These are phyloP conservation scores for Ranitomeya imitator DNA, from an alignment of 2,113 vertebrate species.

Conservation along the genomic window DNA sequence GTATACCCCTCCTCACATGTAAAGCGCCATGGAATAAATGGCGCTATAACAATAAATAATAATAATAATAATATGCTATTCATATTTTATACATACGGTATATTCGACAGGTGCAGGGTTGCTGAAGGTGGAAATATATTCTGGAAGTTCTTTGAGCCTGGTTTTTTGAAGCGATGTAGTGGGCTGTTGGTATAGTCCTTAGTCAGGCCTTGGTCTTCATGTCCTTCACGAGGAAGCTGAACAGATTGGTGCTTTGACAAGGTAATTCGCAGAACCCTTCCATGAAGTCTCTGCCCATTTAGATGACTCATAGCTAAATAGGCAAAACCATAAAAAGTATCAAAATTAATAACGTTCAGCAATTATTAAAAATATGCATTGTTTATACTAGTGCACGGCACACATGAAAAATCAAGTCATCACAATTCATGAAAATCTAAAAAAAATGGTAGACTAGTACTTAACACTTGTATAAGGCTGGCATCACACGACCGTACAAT, in stretches of 20 bases:
- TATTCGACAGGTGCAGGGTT: slow-evolving; percentile 85
- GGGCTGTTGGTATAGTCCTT: slow-evolving; percentile 83
- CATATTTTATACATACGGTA: slow-evolving; percentile 78
- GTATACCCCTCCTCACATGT: too few relatives aligned
- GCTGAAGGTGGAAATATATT: slow-evolving; percentile 85
- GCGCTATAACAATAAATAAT: too few relatives aligned
- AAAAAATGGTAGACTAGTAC: not conserved
- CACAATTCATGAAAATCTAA: not conserved
- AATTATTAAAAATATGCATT: not conserved
- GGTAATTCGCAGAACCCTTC: slow-evolving; percentile 75
- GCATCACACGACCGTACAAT: too few relatives aligned
- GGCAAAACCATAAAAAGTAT: not conserved
- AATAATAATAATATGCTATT: too few relatives aligned
- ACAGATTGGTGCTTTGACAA: slow-evolving; percentile 80
- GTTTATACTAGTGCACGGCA: not conserved
- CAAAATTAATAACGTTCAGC: not conserved
- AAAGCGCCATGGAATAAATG: too few relatives aligned
- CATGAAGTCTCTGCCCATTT: slow-evolving; percentile 81
- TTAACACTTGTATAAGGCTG: not conserved
- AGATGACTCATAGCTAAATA: slow-evolving; percentile 79
- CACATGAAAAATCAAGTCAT: too few relatives aligned
- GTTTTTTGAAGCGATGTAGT: slow-evolving; percentile 84
- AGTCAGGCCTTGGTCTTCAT: slow-evolving; percentile 78
- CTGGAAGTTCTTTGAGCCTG: slow-evolving; percentile 81
- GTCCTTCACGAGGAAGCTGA: slow-evolving; percentile 77